Conservation (phyloP, 2,797 vertebrate genomes). For the Megaceryle alcyon region DNA sequence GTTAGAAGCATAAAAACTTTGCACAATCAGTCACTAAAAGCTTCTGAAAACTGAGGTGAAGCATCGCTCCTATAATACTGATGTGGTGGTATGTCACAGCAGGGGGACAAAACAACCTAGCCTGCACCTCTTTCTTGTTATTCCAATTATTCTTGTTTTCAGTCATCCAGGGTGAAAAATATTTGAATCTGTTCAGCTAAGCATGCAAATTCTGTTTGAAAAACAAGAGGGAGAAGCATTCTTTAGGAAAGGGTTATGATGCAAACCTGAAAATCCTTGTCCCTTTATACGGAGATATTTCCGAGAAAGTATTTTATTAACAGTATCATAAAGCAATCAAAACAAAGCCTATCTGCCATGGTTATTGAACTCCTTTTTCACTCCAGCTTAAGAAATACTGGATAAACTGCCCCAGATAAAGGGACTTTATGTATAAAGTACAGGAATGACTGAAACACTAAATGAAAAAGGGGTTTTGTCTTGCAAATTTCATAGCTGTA, state of each 20-base stretch:
- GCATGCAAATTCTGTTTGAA: slow-evolving; percentile 14
- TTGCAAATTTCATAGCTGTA: background rate
- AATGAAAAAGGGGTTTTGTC: background rate
- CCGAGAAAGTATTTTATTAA: slow-evolving; percentile 12
- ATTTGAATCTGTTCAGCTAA: slow-evolving; percentile 47
- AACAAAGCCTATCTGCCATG: background rate
- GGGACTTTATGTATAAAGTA: background rate
- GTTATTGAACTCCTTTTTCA: background rate
- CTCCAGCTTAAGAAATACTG: background rate
- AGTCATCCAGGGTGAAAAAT: slow-evolving; percentile 43
- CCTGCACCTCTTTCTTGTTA: background rate
- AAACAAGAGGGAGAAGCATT: background rate
- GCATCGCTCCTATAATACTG: background rate
- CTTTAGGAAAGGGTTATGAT: background rate
- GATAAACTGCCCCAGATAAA: background rate
- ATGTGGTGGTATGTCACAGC: background rate
- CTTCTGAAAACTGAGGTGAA: background rate
- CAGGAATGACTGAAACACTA: background rate
- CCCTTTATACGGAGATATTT: background rate
- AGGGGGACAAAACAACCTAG: background rate
- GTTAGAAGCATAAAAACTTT: background rate
- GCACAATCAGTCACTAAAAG: background rate
- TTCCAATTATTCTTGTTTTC: slow-evolving; percentile 46
- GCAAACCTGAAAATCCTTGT: slow-evolving; percentile 12
- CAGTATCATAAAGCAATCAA: slow-evolving; percentile 9